Base-by-base conservation (phyloP, 2,113 vertebrate genomes). In the Ceyx margarethae region DNA sequence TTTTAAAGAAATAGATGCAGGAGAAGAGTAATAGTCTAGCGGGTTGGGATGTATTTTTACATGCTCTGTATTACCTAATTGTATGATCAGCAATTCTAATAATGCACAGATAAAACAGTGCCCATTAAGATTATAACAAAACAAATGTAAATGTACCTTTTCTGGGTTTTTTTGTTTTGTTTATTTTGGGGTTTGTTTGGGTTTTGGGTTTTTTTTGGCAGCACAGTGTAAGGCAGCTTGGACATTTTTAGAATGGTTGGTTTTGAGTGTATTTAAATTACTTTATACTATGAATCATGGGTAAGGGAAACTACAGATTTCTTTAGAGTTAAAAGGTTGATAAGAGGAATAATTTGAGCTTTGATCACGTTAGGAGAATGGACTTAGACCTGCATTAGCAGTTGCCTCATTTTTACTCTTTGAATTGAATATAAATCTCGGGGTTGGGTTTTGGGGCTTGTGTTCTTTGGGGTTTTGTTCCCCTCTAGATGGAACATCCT, bases 231-330 rank as follows among this genome's bases (percentile, higher is more conserved):
- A 80, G 40, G 15, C 43, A 87, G 62, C 16, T 66, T 25, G 71
- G 25, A 28, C 7, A 25, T 19, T 67, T 88, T 81, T 67, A 35
- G 26, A 54, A 13, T 25, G 67, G 28, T 10, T 53, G 9, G 85
- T 94, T 84, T 29, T 80, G 40, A 78, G 26, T 86, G 42, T 62
- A 76, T 96, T 85, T 64, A 16, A 93, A 74, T 92, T 51, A 37
- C 40, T 79, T 85, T 45, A 67, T 75, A 35, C 9, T 77, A 21
- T 62, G 65, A 94, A 29, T 62, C 54, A 13, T 31, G n/a, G 11
- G 14, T 80, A 60, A 94, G 37, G 5, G 43, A 85, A 85, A 23
- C 29, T 62, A 68, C 17, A 83, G 66, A 71, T 90, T 91, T 76
- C 77, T 33, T 93, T 87, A 64, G 67, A 73, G 51, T 17, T 13